A percentile compares a stretch with the other conserved stretches of the same genome.
Evolutionary conservation across 1,140 invertebrate species (phyloP).

Genomic region (Antheraea mylitta): DNA sequence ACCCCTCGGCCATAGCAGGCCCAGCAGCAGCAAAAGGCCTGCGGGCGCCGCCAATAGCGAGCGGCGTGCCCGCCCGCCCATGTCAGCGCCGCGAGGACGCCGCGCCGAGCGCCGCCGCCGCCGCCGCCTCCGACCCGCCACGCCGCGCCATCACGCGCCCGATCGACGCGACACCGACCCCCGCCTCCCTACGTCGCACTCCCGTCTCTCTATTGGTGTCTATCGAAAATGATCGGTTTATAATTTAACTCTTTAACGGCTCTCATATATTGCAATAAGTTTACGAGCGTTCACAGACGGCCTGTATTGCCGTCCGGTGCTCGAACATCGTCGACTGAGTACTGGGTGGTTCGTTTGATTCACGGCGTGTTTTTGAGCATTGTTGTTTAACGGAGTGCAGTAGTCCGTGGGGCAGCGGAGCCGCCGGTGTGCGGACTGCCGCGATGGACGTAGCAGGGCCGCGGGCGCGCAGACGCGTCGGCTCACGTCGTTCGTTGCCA

Average conservation of each 20-base stretch:
- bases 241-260: slow-evolving; percentile 60
- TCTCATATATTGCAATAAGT: slow-evolving; percentile 68
- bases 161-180: slow-evolving; percentile 53
- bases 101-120: slow-evolving; percentile 57
- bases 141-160: slow-evolving; percentile 54
- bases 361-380: slow-evolving; percentile 71
- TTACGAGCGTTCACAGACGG: slow-evolving; percentile 69
- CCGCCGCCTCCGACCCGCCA: slow-evolving; percentile 40
- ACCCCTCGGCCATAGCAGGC: slow-evolving; percentile 69
- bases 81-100: slow-evolving; percentile 71
- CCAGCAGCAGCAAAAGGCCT: slow-evolving; percentile 70
- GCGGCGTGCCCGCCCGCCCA: slow-evolving; percentile 69
- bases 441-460: slow-evolving; percentile 59
- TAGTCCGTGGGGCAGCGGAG: slow-evolving; percentile 76
- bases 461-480: slow-evolving; percentile 57
- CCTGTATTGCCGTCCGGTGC: slow-evolving; percentile 63
- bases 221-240: slow-evolving; percentile 62
- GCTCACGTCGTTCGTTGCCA: slow-evolving; percentile 39
- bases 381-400: slow-evolving; percentile 74
- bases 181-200: slow-evolving; percentile 59
- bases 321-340: slow-evolving; percentile 63
- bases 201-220: slow-evolving; percentile 56
- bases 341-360: slow-evolving; percentile 55
- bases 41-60: slow-evolving; percentile 66
- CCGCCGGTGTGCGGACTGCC: slow-evolving; percentile 77